Base-by-base conservation (phyloP, 2,113 vertebrate species). In the Ciconia stormi region DNA sequence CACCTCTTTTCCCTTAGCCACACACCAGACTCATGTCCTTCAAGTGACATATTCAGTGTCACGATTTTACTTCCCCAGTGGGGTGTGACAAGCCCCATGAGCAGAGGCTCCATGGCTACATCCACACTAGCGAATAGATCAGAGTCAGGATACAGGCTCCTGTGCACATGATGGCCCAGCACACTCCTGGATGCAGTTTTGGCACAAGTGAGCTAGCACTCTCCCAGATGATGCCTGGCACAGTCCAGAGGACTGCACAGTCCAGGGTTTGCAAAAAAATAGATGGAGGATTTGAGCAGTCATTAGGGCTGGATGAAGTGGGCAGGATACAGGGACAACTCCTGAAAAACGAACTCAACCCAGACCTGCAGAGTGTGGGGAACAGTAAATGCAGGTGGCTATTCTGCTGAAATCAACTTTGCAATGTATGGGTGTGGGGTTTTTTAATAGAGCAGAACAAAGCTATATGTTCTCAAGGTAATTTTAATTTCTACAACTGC, bases 341-440 rank as follows among this genome's bases (percentile, higher is more conserved):
- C n/a, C 47, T 59, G 49, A 53, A 67, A 52, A 89, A 67, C 11
- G 66, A 76, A 66, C 10, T 93, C 50, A 78, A 19, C 74, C 10
- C 19, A 79, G 42, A 89, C 29, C 30, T 38, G 13, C n/a, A 49
- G 32, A 52, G 73, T 18, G 18, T 22, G 22, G 9, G 9, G 32
- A 85, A 49, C 36, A 73, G 72, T 46, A 86, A 53, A 36, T 30
- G 38, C 47, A 70, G 30, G 13, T 26, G 16, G 34, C 38, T 53
- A 8, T 47, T 76, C 23, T 80, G 56, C 85, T 66, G 56, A 91
- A 82, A 82, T 11, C 27, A 67, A 23, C 23, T 73, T 47, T 61
- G 59, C 46, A 42, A 42, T 0, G 1, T 29, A 38, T 0, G 1
- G 3, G 9, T 61, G 6, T 71, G 36, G 10, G 14, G 0, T 0